Evolutionary conservation across 2,888 invertebrate genomes (phyloP).

Genomic region (Dolichopus griseipennis): DNA sequence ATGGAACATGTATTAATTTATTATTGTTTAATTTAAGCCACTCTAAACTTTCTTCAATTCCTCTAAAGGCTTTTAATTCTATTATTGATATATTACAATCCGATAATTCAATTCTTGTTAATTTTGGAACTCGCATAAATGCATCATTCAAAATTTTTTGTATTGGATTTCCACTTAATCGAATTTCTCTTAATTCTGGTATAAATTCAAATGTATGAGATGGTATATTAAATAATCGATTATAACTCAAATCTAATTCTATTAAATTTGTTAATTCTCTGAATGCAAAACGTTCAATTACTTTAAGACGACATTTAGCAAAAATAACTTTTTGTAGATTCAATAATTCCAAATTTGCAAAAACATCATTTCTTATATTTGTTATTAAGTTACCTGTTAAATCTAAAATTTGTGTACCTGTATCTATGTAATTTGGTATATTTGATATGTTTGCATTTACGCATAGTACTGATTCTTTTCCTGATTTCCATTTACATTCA

Average conservation of each 20-base stretch:
- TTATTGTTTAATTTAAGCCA: constrained; percentile 72
- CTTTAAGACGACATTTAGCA: constrained; percentile 58
- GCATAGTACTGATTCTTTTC: constrained; percentile 77
- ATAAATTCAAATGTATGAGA: constrained; percentile 64
- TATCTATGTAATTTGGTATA: constrained; percentile 65
- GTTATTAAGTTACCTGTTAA: constrained; percentile 64
- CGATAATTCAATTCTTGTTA: constrained; percentile 64
- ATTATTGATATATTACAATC: constrained; percentile 61
- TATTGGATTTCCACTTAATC: constrained; percentile 67
- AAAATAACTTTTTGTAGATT: constrained; percentile 74
- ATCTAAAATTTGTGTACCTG: constrained; percentile 71
- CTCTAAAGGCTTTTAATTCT: constrained; percentile 61
- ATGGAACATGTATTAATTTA: constrained; percentile 55
- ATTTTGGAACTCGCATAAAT: constrained; percentile 55
- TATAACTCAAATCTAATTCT: constrained; percentile 71
- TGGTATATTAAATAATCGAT: constrained; percentile 58
- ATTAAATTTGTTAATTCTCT: constrained; percentile 70
- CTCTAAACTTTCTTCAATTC: constrained; percentile 62
- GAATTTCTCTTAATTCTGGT: constrained; percentile 64
- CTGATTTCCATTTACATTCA: constrained; percentile 83
- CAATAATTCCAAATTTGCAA: constrained; percentile 62
- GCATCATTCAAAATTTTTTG: constrained; percentile 60
- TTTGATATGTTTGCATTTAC: constrained; percentile 63
- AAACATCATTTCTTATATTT: constrained; percentile 60
- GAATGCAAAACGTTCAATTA: constrained; percentile 64